Base-by-base conservation (phyloP, 64 coral and sea anemone genomes). In the Acropora yongei region DNA sequence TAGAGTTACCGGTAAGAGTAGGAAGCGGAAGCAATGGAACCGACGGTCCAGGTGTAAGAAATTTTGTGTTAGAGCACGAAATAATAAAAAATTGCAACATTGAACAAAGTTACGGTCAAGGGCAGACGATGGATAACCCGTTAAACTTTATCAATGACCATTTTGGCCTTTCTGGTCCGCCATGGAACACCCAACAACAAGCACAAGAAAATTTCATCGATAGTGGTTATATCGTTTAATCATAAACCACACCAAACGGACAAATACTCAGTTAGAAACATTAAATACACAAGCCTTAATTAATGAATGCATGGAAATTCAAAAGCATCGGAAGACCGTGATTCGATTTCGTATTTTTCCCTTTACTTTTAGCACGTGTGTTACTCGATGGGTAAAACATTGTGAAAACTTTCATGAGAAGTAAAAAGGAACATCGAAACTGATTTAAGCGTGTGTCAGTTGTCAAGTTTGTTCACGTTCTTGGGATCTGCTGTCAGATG, bases 401-500 rank as follows among this genome's bases (percentile, higher is more conserved):
- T 44, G 30, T 41, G 43, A 69, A 49, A 85, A 5, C 20, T 44
- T 49, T 49, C 60, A 63, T 63, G 60, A 63, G 12, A 41, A 12
- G 2, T 44, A 47, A 48, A 85, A 85, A 3, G 65, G 45, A 69
- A 71, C 72, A 71, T 44, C 57, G 13, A 44, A 71, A 85, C 47
- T 44, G 82, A 39, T 85, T 45, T 6, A 13, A 68, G 68, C 65
- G 43, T 71, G 60, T 17, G 9, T 85, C 4, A 41, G 44, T 72
- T 85, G 82, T 85, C 82, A 85, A 85, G 72, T 46, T 41, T 84
- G 42, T 67, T 49, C 46, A 68, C 30, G 42, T 20, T 85, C 16
- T 48, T 42, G 45, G n/a, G 49, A 72, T 69, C 41, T 63, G 6
- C 44, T 46, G 68, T 71, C 63, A 85, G 46, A 44, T 71, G 82